Percentiles rank a stretch among this genome's conserved stretches.
phyloP scores from a whole-genome alignment of 2,888 invertebrate genomes.

The Eupithecia subumbrata region DNA sequence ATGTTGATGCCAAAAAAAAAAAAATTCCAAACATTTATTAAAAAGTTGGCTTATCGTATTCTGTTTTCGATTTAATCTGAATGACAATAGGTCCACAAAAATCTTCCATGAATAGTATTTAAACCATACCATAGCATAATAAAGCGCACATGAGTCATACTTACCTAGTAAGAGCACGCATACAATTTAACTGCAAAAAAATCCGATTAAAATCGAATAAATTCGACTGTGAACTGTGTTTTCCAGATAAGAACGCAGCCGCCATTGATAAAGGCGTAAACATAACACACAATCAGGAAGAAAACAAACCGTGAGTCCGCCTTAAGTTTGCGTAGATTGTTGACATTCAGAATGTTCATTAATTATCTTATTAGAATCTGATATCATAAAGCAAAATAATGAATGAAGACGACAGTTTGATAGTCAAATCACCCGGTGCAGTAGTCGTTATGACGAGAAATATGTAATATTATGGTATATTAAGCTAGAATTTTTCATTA shows the following conservation, averaged over 20 bases:
- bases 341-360: constrained; percentile 34
- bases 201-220: constrained; percentile 44
- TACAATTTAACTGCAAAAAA: neutral
- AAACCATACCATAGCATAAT: neutral
- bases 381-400: constrained; percentile 57
- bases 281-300: constrained; percentile 55
- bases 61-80: neutral
- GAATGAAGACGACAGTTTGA: constrained; percentile 68
- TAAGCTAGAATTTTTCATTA: neutral
- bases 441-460: constrained; percentile 52
- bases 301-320: constrained; percentile 67
- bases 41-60: neutral
- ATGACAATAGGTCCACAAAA: neutral
- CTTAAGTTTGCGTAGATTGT: constrained; percentile 29
- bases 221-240: constrained; percentile 43
- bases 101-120: neutral
- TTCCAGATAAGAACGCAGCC: constrained; percentile 64
- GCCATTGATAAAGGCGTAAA: constrained; percentile 63
- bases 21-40: too few species aligned
- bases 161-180: neutral
- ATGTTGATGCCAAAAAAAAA: neutral
- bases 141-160: neutral
- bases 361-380: constrained; percentile 43
- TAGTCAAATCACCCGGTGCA: constrained; percentile 53
- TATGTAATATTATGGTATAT: constrained; percentile 48